Evolutionary conservation across 2,888 invertebrate genomes (phyloP), one percentile per base, ranked within the genome.

Genomic region (Podabrus alpinus): DNA sequence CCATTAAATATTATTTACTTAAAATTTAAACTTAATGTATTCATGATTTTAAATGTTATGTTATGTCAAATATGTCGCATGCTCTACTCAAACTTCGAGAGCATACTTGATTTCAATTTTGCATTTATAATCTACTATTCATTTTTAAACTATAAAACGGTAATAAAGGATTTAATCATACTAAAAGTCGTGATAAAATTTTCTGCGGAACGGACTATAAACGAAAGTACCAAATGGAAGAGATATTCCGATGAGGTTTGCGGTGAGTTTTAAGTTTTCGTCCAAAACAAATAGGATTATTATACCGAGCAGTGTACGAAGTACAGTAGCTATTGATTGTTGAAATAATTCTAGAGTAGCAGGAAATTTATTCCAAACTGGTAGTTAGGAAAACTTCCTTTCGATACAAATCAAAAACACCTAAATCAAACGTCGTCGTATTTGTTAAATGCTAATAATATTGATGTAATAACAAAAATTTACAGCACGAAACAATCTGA

Each of bases 1-100:
- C 73, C 66, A 73, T 73, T 64, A 59, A 69, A 69, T 66, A 59
- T 69, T 29, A 45, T 45, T 45, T 45, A n/a, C 45, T n/a, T 45
- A 45, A 45, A n/a, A 45, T 45, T n/a, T n/a, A 45, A 45, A 7
- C 45, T 45, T 45, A 45, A 45, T 45, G 13, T n/a, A 45, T 45
- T n/a, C n/a, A 13, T 29, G 13, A 4, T 29, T 45, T 9, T 0
- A n/a, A 45, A 45, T 45, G n/a, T 45, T 13, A 10, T 25, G 3
- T 29, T 45, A 45, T 13, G 29, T 45, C 5, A 45, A 45, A 45
- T 45, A 7, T 45, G 1, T 45, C 7, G 5, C n/a, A 45, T n/a
- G 7, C n/a, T 21, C 21, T 21, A 21, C 2, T n/a, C n/a, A n/a
- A n/a, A 45, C n/a, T 45, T 13, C n/a, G 5, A n/a, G 1, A 45